These are phyloP conservation scores for Latheticus oryzae DNA, from an alignment of 2,888 invertebrate species.

Conservation along the genomic window DNA sequence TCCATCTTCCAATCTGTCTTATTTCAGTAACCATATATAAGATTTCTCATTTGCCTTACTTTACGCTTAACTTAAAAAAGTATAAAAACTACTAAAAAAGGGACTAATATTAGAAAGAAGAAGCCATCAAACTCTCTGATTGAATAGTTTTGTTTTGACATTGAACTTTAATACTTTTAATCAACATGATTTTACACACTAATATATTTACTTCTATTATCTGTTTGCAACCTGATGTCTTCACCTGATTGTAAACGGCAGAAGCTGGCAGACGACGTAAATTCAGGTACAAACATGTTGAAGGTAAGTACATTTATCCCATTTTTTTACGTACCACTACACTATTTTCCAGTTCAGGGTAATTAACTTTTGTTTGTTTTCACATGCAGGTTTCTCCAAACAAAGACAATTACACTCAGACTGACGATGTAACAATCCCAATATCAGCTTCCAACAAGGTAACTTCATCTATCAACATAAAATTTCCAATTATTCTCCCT, in stretches of 20 bases:
- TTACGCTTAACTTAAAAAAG: no score
- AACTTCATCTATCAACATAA: slow-evolving; percentile 23
- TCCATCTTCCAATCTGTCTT: no score
- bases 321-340: slow-evolving; percentile 24
- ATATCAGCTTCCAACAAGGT: slow-evolving; percentile 24
- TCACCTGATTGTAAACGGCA: slow-evolving; percentile 22
- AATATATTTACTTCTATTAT: no score
- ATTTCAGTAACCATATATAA: no score
- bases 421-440: slow-evolving; percentile 22
- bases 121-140: no score
- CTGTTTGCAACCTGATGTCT: slow-evolving; percentile 26
- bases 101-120: no score
- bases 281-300: slow-evolving; percentile 22
- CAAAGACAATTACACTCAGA: slow-evolving; percentile 20
- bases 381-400: slow-evolving; percentile 22
- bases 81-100: no score
- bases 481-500: slow-evolving; percentile 21
- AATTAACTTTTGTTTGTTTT: slow-evolving; percentile 27
- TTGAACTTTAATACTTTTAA: no score
- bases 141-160: no score
- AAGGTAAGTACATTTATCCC: slow-evolving; percentile 26
- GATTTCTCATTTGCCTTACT: no score
- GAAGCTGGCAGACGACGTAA: slow-evolving; percentile 27
- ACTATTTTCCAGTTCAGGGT: slow-evolving; percentile 21
- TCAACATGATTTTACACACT: no score